Evolutionary conservation across 2,888 invertebrate genomes (phyloP).

Genomic region (Cantharis rustica): DNA sequence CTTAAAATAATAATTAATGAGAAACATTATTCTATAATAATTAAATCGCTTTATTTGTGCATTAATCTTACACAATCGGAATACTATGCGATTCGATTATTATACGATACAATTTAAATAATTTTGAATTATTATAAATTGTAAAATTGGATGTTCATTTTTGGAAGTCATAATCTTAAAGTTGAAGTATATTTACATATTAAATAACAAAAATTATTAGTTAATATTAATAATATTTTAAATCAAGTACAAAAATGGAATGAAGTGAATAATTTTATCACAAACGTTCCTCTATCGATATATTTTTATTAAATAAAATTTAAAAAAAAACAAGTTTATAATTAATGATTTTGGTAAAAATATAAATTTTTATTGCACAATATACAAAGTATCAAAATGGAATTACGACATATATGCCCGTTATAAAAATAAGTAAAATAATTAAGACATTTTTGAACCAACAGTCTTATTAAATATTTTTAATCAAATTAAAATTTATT

Average conservation of each 20-base stretch:
- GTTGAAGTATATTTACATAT: neutral
- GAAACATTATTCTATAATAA: neutral
- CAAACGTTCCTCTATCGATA: neutral
- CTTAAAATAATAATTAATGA: neutral
- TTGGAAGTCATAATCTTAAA: neutral
- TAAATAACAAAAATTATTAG: neutral
- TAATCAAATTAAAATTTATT: neutral
- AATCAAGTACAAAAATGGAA: neutral
- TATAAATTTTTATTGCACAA: neutral
- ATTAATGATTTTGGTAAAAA: neutral
- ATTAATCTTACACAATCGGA: no score
- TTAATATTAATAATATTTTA: neutral
- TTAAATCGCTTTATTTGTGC: neutral
- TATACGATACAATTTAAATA: no score
- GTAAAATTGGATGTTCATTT: neutral
- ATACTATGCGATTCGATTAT: no score
- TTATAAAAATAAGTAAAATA: neutral
- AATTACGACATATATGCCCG: neutral
- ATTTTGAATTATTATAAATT: neutral
- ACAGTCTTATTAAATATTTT: neutral
- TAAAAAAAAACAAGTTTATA: neutral
- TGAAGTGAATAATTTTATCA: neutral
- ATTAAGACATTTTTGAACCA: neutral
- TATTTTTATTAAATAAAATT: neutral
- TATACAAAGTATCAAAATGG: neutral